phyloP scores from a whole-genome alignment of 2,113 vertebrate species.

The Varanus komodoensis region DNA sequence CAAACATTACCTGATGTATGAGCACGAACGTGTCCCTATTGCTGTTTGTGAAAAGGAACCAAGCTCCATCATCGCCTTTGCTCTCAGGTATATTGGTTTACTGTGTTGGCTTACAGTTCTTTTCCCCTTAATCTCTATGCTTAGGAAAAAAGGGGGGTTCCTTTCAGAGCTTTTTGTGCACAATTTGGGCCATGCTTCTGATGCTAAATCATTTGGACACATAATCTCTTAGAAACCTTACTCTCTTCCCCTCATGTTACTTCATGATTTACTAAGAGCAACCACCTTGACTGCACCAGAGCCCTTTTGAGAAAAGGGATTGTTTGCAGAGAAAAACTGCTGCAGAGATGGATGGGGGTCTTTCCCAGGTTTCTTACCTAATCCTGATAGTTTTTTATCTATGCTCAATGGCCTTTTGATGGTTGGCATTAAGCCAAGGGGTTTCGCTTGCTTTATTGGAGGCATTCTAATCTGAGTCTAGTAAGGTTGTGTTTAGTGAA shows the following conservation, averaged over 20 bases:
- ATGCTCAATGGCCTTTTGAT: background rate
- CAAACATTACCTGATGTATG: slow-evolving; percentile 98
- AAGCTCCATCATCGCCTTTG: slow-evolving; percentile 98
- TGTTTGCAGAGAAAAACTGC: background rate
- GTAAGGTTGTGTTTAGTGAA: background rate
- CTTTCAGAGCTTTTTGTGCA: background rate
- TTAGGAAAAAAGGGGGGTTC: background rate
- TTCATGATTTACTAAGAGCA: background rate
- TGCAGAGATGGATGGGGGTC: background rate
- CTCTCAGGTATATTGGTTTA: slow-evolving; percentile 87
- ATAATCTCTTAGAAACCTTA: background rate
- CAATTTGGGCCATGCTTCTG: background rate
- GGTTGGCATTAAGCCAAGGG: background rate
- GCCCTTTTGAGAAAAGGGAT: background rate
- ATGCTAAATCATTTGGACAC: background rate
- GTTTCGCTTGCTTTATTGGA: background rate
- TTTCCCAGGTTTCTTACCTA: background rate
- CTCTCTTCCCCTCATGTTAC: background rate
- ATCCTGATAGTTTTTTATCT: background rate
- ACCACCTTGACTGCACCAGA: background rate
- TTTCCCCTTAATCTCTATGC: background rate
- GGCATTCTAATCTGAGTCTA: background rate
- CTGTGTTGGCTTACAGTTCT: background rate
- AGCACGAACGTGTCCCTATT: slow-evolving; percentile 96
- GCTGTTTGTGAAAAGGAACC: slow-evolving; percentile 97